Base-by-base conservation (phyloP, 2,113 vertebrate genomes). In the Mesembrinibis cayennensis region DNA sequence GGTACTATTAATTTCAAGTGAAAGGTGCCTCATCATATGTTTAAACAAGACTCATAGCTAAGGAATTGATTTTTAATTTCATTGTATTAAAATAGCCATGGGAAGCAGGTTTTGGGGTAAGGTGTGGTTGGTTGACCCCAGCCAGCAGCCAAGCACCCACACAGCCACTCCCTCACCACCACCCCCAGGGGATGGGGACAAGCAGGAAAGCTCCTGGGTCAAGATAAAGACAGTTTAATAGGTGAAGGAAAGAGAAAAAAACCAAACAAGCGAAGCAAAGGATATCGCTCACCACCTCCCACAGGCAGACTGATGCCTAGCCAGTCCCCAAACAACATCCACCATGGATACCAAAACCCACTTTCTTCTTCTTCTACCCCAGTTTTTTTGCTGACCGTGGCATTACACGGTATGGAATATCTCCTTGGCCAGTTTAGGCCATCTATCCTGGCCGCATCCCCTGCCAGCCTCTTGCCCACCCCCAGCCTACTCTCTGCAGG, bases 251-350 rank as follows among this genome's bases (percentile, higher is more conserved):
- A 70, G 10, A 21, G 2, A 67, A 72, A 83, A 78, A 23, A 29
- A 10, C 38, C 38, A 38, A 30, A 11, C 3, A 23, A 70, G 11
- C 13, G 47, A 92, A 73, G 26, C 40, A 78, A 90, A 78, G 36
- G 69, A 15, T 23, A 22, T 19, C 1, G 2, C 40, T 56, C 56
- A 52, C 26, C 16, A 49, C 20, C 45, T 66, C 38, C 45, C 38
- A 36, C 29, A 40, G 29, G n/a, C 12, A 70, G 21, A 44, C 12
- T 38, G 61, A 58, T 36, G 47, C 58, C 40, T 74, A 49, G 38
- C 8, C 30, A 76, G 69, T 27, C 77, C 45, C 29, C 0, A 0
- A 85, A 79, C 20, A 79, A 22, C 1, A 0, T 71, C 66, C 15
- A 52, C 66, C 40, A 19, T 32, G 22, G 29, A 61, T 27, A 34